These are phyloP conservation scores for Serilophus lunatus DNA, from an alignment of 2,113 vertebrate genomes.

Conservation along the genomic window DNA sequence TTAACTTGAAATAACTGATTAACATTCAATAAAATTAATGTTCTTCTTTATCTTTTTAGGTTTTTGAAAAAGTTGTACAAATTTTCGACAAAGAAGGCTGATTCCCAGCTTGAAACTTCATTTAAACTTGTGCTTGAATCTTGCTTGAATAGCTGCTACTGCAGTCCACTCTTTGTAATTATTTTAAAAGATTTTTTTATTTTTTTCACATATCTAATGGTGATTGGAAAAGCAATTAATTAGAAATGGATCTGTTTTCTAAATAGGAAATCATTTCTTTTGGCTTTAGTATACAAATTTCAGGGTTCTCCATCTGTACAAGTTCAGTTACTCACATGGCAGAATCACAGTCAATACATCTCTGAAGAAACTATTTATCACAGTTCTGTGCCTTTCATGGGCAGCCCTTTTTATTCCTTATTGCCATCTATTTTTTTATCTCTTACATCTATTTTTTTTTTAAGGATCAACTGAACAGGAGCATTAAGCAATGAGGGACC, in stretches of 20 bases:
- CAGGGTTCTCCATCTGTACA: conserved; percentile 21
- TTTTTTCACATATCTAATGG: conserved; percentile 60
- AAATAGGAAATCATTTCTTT: conserved; percentile 11
- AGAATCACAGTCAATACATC: conserved; percentile 28
- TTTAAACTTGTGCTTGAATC: conserved; percentile 72
- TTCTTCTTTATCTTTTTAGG: conserved; percentile 73
- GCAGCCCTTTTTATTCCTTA: conserved; percentile 37
- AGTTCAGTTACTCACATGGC: conserved; percentile 47
- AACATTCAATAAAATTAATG: background rate
- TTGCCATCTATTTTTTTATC: background rate
- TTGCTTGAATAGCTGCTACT: conserved; percentile 76
- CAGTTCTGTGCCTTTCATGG: conserved; percentile 21
- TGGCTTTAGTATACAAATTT: conserved; percentile 33
- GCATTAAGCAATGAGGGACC: background rate
- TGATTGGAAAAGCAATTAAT: conserved; percentile 61
- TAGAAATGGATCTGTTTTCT: conserved; percentile 43
- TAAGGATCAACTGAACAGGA: background rate
- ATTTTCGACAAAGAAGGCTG: conserved; percentile 89
- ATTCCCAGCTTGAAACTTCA: conserved; percentile 36
- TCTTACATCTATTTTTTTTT: background rate
- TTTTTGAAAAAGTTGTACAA: conserved; percentile 89
- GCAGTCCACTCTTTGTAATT: conserved; percentile 65
- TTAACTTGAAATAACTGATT: background rate
- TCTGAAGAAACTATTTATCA: conserved; percentile 3
- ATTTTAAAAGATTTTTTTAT: conserved; percentile 56